A percentile compares a stretch with the other conserved stretches of the same genome.
These are phyloP conservation scores for Chelon labrosus DNA, from an alignment of 2,797 vertebrate genomes.

Conservation along the genomic window DNA sequence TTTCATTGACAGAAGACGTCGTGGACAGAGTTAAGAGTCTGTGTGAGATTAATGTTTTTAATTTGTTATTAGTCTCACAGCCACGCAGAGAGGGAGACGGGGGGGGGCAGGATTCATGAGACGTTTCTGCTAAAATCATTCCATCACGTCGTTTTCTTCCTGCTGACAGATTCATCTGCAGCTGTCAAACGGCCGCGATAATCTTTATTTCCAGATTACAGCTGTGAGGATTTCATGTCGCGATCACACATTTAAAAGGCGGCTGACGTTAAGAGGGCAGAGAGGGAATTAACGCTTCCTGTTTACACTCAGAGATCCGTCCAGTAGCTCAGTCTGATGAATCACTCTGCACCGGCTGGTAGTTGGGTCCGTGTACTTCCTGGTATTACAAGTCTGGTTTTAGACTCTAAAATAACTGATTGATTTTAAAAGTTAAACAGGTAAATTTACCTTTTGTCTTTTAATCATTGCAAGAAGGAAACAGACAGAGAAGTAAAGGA, in stretches of 20 bases:
- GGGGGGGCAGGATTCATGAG: constrained; percentile 1
- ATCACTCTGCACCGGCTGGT: too few species aligned
- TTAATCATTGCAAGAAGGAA: too few species aligned
- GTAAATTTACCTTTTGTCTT: too few species aligned
- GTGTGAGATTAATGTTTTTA: constrained; percentile 65
- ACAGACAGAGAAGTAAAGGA: too few species aligned
- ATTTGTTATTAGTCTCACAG: constrained; percentile 63
- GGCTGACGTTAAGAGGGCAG: constrained; percentile 9
- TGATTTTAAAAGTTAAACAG: too few species aligned
- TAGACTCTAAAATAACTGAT: too few species aligned
- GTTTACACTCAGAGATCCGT: not conserved
- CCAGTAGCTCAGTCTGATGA: too few species aligned
- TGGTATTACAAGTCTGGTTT: too few species aligned
- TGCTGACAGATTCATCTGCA: constrained; percentile 42
- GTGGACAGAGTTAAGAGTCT: constrained; percentile 52
- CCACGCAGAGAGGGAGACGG: not conserved
- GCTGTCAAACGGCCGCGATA: constrained; percentile 12
- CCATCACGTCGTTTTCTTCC: not conserved
- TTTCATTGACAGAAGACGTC: not conserved
- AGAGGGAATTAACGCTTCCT: not conserved
- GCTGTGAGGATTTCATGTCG: constrained; percentile 1
- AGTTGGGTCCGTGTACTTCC: too few species aligned
- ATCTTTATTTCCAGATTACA: constrained; percentile 35
- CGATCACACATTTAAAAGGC: not conserved
- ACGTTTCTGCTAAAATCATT: not conserved